Evolutionary conservation across 2,797 vertebrate genomes (phyloP).

Genomic region (Lophius americanus): DNA sequence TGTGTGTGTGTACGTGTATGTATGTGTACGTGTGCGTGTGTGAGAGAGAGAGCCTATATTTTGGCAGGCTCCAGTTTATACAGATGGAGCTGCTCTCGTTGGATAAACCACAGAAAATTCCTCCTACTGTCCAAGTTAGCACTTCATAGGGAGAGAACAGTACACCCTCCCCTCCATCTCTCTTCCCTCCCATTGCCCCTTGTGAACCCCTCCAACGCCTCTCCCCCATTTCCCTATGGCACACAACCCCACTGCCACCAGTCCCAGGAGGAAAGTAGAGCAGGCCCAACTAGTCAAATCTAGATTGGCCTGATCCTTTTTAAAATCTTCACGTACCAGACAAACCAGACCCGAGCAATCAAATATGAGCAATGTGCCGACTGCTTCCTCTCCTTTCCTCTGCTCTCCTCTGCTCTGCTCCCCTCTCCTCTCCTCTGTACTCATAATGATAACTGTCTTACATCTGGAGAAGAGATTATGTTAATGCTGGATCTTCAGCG

Average conservation of each 20-base stretch:
- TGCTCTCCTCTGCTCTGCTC: slow-evolving; percentile 15
- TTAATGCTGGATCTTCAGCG: slow-evolving; percentile 68
- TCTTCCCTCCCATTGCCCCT: slow-evolving; percentile 48
- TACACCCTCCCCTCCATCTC: slow-evolving; percentile 53
- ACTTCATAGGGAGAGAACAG: slow-evolving; percentile 92
- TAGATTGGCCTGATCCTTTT: slow-evolving; percentile 37
- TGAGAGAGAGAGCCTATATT: slow-evolving; percentile 71
- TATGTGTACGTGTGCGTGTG: slow-evolving; percentile 30
- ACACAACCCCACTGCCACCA: slow-evolving; percentile 44
- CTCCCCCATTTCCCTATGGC: slow-evolving; percentile 38
- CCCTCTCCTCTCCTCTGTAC: slow-evolving; percentile 3
- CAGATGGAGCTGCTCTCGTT: slow-evolving; percentile 98
- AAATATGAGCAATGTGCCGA: slow-evolving; percentile 44
- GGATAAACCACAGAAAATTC: slow-evolving; percentile 97
- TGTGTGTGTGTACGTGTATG: slow-evolving; percentile 33
- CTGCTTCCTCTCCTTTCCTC: slow-evolving; percentile 3
- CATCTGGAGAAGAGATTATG: slow-evolving; percentile 72
- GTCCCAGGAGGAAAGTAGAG: slow-evolving; percentile 52
- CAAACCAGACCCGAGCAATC: slow-evolving; percentile 69
- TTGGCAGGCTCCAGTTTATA: slow-evolving; percentile 95
- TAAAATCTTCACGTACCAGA: slow-evolving; percentile 39
- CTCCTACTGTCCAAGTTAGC: slow-evolving; percentile 97
- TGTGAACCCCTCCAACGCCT: slow-evolving; percentile 47
- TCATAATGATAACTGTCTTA: slow-evolving; percentile 51
- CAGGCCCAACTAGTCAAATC: slow-evolving; percentile 52